A percentile compares a stretch with the other conserved stretches of the same genome.
Conservation (phyloP, 2,888 invertebrate species). For the Phytoseiulus persimilis region DNA sequence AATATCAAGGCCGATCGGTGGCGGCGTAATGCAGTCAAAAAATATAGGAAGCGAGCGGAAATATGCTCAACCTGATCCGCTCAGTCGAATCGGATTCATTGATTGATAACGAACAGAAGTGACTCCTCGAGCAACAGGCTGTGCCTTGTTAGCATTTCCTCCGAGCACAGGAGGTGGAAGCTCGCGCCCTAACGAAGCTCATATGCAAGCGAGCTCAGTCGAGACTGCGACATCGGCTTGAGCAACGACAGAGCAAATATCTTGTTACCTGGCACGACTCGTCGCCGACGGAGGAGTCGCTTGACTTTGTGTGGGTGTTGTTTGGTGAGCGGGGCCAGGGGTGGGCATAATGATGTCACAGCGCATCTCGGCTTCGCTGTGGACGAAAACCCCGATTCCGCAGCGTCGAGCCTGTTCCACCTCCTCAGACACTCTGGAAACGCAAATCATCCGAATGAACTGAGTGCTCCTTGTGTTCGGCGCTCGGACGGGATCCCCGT, state of each 20-base stretch:
- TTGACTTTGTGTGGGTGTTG: slow-evolving; percentile 20
- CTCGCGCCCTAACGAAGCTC: too few relatives aligned
- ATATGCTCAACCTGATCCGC: not conserved
- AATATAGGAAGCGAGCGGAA: not conserved
- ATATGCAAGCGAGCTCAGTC: too few relatives aligned
- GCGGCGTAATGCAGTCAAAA: too few relatives aligned
- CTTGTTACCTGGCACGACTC: slow-evolving; percentile 17
- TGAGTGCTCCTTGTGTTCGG: not conserved
- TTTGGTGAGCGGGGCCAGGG: slow-evolving; percentile 7
- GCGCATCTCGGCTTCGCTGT: slow-evolving; percentile 35
- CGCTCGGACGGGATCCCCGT: too few relatives aligned
- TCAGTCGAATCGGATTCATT: not conserved
- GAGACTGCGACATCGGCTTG: not conserved
- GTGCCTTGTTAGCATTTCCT: too few relatives aligned
- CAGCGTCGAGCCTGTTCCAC: slow-evolving; percentile 36
- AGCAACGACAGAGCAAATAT: not conserved
- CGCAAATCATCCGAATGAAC: not conserved
- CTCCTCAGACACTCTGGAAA: slow-evolving; percentile 14
- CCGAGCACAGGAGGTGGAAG: too few relatives aligned
- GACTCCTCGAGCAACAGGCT: too few relatives aligned
- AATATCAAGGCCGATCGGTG: not conserved
- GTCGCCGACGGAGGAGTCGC: slow-evolving; percentile 28
- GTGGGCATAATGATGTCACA: slow-evolving; percentile 31
- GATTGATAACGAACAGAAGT: not conserved
- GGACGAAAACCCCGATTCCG: slow-evolving; percentile 30